Evolutionary conservation across 2,888 invertebrate genomes (phyloP).

Genomic region (Rotaria macrura): DNA sequence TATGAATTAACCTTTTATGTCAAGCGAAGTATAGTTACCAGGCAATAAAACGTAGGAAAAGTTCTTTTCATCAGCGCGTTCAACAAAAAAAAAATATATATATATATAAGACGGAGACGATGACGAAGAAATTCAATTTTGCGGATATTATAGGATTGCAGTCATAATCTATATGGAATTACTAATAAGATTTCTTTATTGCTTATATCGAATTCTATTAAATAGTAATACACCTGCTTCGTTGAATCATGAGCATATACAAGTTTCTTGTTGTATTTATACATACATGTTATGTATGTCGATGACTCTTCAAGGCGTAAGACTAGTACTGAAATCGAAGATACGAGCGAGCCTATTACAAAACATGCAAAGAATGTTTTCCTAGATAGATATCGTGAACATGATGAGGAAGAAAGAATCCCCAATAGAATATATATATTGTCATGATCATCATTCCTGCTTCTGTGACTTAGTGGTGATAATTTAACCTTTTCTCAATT

Average conservation of each 20-base stretch:
- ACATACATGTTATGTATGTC: background rate
- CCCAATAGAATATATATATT: background rate
- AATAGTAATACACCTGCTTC: background rate
- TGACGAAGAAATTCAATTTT: too few species aligned
- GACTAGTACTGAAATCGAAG: background rate
- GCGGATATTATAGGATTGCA: background rate
- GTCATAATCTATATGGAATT: background rate
- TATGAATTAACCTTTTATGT: background rate
- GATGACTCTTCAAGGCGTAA: background rate
- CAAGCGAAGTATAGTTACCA: background rate
- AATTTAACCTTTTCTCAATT: conserved; percentile 1
- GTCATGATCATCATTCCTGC: background rate
- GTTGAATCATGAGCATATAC: background rate
- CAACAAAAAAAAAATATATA: background rate
- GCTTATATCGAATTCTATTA: background rate
- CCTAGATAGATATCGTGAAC: background rate
- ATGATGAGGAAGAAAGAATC: background rate
- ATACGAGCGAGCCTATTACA: too few species aligned
- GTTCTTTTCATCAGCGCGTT: background rate
- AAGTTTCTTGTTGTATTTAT: too few species aligned
- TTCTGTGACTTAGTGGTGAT: background rate
- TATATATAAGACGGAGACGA: too few species aligned
- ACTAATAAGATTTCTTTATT: background rate
- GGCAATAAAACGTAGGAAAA: background rate
- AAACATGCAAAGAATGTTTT: background rate